Percentiles rank a stretch among this genome's conserved stretches.
Conservation (phyloP, 2,113 vertebrate genomes). For the Megatriorchis doriae region DNA sequence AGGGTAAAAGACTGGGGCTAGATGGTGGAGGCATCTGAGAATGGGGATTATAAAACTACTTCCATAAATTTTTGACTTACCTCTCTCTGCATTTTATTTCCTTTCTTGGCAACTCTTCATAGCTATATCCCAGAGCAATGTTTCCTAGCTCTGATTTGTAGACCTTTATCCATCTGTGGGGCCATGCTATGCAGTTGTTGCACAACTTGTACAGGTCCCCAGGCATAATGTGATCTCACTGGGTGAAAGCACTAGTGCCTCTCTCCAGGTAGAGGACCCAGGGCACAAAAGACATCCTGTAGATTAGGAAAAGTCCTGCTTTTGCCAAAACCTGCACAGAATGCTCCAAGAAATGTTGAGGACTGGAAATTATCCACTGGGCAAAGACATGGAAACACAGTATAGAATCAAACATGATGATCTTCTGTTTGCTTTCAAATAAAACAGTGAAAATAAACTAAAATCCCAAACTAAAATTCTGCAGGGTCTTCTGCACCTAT, state of each 20-base stretch:
- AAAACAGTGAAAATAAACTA: not conserved
- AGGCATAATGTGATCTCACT: not conserved
- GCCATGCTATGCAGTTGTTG: not conserved
- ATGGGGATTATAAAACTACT: not conserved
- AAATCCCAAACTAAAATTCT: not conserved
- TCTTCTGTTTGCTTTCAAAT: not conserved
- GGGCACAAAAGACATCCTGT: not conserved
- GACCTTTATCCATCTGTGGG: not conserved
- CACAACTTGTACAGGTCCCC: not conserved
- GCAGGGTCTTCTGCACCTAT: not conserved
- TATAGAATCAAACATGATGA: fast-evolving
- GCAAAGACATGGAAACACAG: fast-evolving
- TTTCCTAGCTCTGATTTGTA: not conserved
- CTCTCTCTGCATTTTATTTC: not conserved
- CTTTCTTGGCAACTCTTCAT: not conserved
- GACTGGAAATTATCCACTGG: not conserved
- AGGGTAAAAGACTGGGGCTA: not conserved
- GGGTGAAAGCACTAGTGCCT: not conserved
- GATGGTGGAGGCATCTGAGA: not conserved
- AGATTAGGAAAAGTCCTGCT: not conserved
- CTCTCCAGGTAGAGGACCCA: not conserved
- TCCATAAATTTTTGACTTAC: not conserved
- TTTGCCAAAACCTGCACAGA: not conserved
- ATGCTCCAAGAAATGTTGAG: not conserved
- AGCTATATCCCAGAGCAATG: not conserved